These are phyloP conservation scores for Salmo trutta DNA, from an alignment of 2,797 vertebrate genomes.

Conservation along the genomic window DNA sequence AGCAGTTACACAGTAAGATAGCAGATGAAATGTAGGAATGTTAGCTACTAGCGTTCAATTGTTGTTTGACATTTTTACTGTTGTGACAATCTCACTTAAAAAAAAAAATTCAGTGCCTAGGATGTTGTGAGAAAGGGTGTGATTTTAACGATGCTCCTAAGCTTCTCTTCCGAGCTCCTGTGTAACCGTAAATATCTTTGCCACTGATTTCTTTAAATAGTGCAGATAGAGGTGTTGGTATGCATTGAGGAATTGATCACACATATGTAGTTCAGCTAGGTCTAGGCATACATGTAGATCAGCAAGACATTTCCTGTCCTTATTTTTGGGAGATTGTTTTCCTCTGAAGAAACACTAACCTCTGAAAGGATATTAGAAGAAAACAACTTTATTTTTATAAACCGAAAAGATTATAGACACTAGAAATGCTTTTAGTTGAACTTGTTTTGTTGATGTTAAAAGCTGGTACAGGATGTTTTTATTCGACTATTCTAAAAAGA, in stretches of 20 bases:
- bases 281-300: background rate
- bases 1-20: background rate
- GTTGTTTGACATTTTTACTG: background rate
- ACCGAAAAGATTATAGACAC: background rate
- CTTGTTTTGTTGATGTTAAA: background rate
- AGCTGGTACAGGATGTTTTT: background rate
- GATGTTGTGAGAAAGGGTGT: constrained; percentile 6
- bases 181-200: background rate
- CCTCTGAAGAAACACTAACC: background rate
- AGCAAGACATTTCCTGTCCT: background rate
- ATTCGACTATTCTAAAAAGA: background rate
- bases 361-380: background rate
- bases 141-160: background rate
- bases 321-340: background rate
- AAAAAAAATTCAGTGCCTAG: constrained; percentile 8
- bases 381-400: background rate
- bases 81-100: constrained; percentile 1
- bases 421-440: background rate
- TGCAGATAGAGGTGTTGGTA: background rate
- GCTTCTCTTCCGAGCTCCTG: background rate
- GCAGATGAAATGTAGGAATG: background rate
- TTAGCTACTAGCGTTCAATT: background rate
- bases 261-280: background rate
- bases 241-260: background rate
- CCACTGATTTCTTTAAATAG: background rate